These are phyloP conservation scores for Macrobrachium nipponense DNA, from an alignment of 1,140 invertebrate species.

Conservation along the genomic window DNA sequence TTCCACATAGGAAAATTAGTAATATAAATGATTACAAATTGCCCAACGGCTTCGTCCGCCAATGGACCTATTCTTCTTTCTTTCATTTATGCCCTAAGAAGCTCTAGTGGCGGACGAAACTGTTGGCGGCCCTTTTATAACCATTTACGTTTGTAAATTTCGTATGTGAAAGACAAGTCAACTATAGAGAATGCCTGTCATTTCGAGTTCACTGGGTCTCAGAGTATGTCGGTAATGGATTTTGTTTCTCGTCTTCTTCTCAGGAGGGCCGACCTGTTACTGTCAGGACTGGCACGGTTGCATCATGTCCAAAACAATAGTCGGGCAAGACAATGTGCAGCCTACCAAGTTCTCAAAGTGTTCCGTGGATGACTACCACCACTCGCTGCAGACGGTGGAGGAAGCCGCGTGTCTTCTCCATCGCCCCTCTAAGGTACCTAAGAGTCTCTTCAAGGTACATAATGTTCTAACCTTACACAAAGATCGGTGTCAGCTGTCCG, in stretches of 20 bases:
- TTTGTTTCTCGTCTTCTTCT: not conserved
- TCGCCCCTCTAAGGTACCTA: slow-evolving; percentile 87
- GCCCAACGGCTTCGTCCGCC: no score
- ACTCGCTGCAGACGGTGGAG: slow-evolving; percentile 79
- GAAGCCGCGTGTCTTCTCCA: slow-evolving; percentile 86
- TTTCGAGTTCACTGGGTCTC: no score
- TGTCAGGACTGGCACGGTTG: slow-evolving; percentile 95
- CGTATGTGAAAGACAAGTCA: no score
- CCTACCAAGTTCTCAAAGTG: slow-evolving; percentile 94
- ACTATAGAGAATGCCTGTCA: no score
- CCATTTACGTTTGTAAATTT: no score
- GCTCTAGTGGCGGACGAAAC: no score
- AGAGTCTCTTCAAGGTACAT: slow-evolving; percentile 38
- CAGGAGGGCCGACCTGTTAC: slow-evolving; percentile 77
- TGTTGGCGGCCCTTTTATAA: no score
- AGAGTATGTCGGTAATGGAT: no score
- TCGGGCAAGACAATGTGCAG: slow-evolving; percentile 89
- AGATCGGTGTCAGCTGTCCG: not conserved
- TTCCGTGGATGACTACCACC: slow-evolving; percentile 87
- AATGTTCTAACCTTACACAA: not conserved
- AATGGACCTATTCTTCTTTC: no score
- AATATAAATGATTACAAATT: no score
- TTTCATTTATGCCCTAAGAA: no score
- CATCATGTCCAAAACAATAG: slow-evolving; percentile 93
- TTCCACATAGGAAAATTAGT: no score